phyloP scores from a whole-genome alignment of 1,140 invertebrate species.

The Arion vulgaris region DNA sequence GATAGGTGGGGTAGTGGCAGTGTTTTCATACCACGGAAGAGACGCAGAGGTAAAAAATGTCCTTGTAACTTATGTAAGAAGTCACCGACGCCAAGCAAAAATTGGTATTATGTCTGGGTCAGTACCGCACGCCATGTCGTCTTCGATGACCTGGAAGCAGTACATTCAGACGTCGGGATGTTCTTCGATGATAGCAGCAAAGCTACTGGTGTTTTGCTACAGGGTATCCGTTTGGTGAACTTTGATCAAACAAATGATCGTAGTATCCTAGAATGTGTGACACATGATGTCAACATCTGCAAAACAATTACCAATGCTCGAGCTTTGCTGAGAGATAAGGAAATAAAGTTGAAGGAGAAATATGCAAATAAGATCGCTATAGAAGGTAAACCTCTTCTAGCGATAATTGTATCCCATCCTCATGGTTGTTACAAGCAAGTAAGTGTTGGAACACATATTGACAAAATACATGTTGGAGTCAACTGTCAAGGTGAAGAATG shows the following conservation, averaged over 20 bases:
- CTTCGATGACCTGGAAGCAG: conserved; percentile 1
- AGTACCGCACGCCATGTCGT: conserved; percentile 1
- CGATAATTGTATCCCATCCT: not conserved
- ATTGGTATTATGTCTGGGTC: not conserved
- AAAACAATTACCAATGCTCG: not conserved
- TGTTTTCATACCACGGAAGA: not conserved
- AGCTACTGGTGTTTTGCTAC: not conserved
- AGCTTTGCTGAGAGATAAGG: not conserved
- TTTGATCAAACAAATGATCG: not conserved
- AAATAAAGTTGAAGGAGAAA: not conserved
- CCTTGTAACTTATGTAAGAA: not conserved
- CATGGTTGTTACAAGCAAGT: not conserved
- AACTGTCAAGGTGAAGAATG: not conserved
- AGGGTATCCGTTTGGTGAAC: not conserved
- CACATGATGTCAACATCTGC: not conserved
- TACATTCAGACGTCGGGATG: not conserved
- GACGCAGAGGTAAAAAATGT: not conserved
- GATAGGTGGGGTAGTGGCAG: not conserved
- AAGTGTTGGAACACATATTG: not conserved
- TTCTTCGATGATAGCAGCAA: not conserved
- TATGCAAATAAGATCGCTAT: not conserved
- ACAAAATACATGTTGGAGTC: not conserved
- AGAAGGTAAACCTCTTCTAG: not conserved
- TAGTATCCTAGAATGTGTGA: not conserved
- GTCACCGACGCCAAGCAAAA: not conserved